Evolutionary conservation across 2,888 invertebrate species (phyloP).

Genomic region (Ochropleura leucogaster): DNA sequence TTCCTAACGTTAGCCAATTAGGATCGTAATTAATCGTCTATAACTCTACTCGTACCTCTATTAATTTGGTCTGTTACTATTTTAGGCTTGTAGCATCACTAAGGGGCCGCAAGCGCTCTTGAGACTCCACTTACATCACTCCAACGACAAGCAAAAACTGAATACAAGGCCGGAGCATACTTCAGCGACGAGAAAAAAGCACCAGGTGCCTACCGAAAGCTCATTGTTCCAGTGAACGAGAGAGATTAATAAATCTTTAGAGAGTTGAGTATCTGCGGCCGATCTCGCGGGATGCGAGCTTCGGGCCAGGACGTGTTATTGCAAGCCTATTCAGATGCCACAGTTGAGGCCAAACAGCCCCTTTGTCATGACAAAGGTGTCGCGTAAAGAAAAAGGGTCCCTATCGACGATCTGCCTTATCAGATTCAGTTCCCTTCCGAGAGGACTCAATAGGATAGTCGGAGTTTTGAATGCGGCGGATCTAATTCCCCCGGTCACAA

Average conservation of each 20-base stretch:
- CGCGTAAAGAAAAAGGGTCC: conserved; percentile 89
- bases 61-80: conserved; percentile 52
- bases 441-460: conserved; percentile 89
- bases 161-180: conserved; percentile 81
- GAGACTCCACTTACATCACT: conserved; percentile 79
- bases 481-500: conserved; percentile 88
- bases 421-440: conserved; percentile 90
- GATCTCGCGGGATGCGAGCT: conserved; percentile 89
- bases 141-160: conserved; percentile 82
- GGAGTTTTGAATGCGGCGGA: conserved; percentile 87
- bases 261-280: conserved; percentile 87
- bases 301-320: conserved; percentile 88
- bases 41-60: conserved; percentile 25
- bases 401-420: conserved; percentile 90
- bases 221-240: conserved; percentile 88
- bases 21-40: conserved; percentile 45
- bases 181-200: conserved; percentile 85
- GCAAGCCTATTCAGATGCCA: conserved; percentile 90
- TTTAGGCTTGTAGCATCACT: conserved; percentile 54
- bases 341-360: conserved; percentile 88
- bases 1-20: conserved; percentile 58
- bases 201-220: conserved; percentile 89
- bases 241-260: conserved; percentile 90
- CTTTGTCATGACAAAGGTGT: conserved; percentile 91
- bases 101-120: conserved; percentile 76